A percentile compares a stretch with the other conserved stretches of the same genome.
Conservation (phyloP, 1,140 invertebrate genomes). For the Drosophila yakuba region DNA sequence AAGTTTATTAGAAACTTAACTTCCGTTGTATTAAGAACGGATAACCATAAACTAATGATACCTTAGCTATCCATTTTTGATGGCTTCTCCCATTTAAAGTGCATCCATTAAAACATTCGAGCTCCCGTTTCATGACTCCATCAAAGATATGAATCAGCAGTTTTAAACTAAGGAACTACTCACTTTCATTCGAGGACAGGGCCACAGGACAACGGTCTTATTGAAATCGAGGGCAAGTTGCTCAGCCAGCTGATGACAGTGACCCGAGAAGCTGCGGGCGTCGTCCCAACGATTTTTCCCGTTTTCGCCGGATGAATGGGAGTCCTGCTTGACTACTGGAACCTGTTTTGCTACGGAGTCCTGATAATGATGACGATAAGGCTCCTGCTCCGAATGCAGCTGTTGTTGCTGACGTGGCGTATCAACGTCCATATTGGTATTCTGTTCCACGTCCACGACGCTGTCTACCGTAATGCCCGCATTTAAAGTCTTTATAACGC, state of each 20-base stretch:
- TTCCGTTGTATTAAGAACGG: too few relatives aligned
- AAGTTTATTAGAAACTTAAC: too few relatives aligned
- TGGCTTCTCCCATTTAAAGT: neutral
- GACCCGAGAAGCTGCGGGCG: slow-evolving; percentile 61
- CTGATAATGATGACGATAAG: slow-evolving; percentile 29
- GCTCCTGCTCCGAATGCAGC: slow-evolving; percentile 17
- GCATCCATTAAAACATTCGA: neutral
- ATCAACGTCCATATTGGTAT: slow-evolving; percentile 53
- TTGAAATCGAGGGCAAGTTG: slow-evolving; percentile 76
- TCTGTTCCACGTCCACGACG: slow-evolving; percentile 44
- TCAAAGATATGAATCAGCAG: slow-evolving; percentile 7
- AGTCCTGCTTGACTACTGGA: slow-evolving; percentile 25
- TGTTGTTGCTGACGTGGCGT: slow-evolving; percentile 61
- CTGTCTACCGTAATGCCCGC: slow-evolving; percentile 78
- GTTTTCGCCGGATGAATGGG: slow-evolving; percentile 41
- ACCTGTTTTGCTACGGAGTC: slow-evolving; percentile 47
- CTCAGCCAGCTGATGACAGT: slow-evolving; percentile 76
- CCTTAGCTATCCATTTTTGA: too few relatives aligned
- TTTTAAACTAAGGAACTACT: slow-evolving; percentile 49
- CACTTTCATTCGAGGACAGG: slow-evolving; percentile 83
- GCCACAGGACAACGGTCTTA: slow-evolving; percentile 81
- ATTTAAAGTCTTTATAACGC: slow-evolving; percentile 83
- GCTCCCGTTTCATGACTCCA: slow-evolving; percentile 1
- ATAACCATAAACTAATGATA: too few relatives aligned
- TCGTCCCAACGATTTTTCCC: slow-evolving; percentile 33